Conservation (phyloP, 2,113 vertebrate genomes). For the Myotis lucifugus region DNA sequence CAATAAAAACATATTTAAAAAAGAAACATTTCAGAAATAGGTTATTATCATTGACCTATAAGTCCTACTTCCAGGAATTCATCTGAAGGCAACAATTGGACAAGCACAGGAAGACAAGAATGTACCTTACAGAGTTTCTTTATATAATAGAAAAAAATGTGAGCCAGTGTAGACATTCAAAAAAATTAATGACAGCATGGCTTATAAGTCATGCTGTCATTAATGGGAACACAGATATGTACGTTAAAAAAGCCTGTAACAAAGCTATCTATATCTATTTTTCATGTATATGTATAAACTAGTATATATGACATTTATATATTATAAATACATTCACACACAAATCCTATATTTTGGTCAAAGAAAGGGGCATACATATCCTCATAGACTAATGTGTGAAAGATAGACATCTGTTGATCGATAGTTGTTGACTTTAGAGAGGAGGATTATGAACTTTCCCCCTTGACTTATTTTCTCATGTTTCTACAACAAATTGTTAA, state of each 20-base stretch:
- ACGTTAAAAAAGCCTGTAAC: background rate
- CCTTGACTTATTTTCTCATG: background rate
- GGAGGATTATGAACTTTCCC: background rate
- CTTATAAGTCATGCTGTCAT: background rate
- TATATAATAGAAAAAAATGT: background rate
- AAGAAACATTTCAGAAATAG: background rate
- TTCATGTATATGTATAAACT: background rate
- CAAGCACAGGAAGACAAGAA: background rate
- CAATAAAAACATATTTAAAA: too few relatives aligned
- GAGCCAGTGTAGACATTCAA: background rate
- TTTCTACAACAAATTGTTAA: background rate
- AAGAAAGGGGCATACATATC: background rate
- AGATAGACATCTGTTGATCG: background rate
- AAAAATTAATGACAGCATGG: background rate
- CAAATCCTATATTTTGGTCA: background rate
- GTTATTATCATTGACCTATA: constrained; percentile 14
- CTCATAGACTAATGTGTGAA: background rate
- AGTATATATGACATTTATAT: background rate
- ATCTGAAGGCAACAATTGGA: background rate
- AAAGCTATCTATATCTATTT: background rate
- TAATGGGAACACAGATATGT: background rate
- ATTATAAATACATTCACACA: background rate
- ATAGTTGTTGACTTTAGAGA: background rate
- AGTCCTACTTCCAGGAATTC: constrained; percentile 19
- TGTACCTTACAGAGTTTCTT: constrained; percentile 5